These are phyloP conservation scores for Hiodon alosoides DNA, from an alignment of 2,113 vertebrate species.

Conservation along the genomic window DNA sequence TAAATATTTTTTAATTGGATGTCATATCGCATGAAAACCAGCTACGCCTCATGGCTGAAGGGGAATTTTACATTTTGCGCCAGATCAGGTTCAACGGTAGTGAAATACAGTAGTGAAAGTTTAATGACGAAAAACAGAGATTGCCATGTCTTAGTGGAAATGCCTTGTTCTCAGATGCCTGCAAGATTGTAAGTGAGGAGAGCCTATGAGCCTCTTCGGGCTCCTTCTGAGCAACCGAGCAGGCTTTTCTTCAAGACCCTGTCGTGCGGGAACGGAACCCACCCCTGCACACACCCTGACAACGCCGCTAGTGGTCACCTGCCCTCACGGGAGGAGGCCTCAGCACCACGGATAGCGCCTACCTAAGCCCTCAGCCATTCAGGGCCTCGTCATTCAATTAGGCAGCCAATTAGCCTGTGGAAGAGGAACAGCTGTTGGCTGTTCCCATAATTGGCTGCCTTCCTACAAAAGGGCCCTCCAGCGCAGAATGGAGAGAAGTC, in stretches of 20 bases:
- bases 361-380: slow-evolving; percentile 7
- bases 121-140: background rate
- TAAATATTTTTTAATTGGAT: background rate
- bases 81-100: slow-evolving; percentile 35
- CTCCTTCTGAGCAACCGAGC: slow-evolving; percentile 10
- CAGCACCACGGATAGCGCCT: no score
- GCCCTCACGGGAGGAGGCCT: no score
- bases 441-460: no score
- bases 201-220: background rate
- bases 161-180: background rate
- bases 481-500: background rate
- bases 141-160: slow-evolving; percentile 14
- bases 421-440: no score
- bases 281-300: slow-evolving; percentile 11
- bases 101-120: background rate
- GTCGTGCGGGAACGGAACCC: no score
- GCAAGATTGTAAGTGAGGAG: background rate
- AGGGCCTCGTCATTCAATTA: no score
- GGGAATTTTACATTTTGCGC: no score
- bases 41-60: background rate
- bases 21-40: background rate
- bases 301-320: background rate
- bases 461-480: no score
- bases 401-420: no score
- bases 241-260: slow-evolving; percentile 36